These are phyloP conservation scores for Dinothrombium tinctorium DNA, from an alignment of 1,140 invertebrate genomes.

Conservation along the genomic window DNA sequence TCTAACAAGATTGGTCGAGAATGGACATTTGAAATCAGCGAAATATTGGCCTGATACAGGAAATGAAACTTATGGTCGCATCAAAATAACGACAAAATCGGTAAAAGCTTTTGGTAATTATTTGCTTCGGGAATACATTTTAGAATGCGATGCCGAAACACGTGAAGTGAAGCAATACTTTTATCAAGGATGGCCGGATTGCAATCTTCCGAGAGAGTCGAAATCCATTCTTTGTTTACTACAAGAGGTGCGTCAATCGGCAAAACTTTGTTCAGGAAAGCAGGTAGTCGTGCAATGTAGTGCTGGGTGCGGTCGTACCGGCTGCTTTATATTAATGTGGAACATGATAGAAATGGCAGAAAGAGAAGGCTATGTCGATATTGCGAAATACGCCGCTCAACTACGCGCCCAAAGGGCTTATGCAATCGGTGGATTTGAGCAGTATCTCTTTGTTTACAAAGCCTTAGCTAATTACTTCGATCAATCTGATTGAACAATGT, in stretches of 20 bases:
- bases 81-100: conserved; percentile 46
- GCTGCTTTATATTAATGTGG: conserved; percentile 90
- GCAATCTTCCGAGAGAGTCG: conserved; percentile 31
- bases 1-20: conserved; percentile 42
- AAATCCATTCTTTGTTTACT: conserved; percentile 48
- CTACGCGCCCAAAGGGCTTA: conserved; percentile 73
- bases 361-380: conserved; percentile 63
- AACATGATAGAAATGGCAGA: conserved; percentile 73
- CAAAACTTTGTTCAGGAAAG: conserved; percentile 24
- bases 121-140: conserved; percentile 44
- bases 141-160: conserved; percentile 30
- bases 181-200: conserved; percentile 65
- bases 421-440: conserved; percentile 59
- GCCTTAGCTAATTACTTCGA: conserved; percentile 58
- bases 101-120: conserved; percentile 53
- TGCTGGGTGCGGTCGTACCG: conserved; percentile 86
- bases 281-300: conserved; percentile 88
- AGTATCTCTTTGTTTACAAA: conserved; percentile 69
- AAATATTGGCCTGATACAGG: too few relatives aligned
- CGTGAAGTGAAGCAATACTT: conserved; percentile 52
- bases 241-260: conserved; percentile 52
- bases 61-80: conserved; percentile 96
- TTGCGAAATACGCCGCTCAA: conserved; percentile 68
- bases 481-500: too few relatives aligned
- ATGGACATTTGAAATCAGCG: too few relatives aligned